Base-by-base conservation (phyloP, 2,113 vertebrate genomes). In the Pyrgilauda ruficollis region DNA sequence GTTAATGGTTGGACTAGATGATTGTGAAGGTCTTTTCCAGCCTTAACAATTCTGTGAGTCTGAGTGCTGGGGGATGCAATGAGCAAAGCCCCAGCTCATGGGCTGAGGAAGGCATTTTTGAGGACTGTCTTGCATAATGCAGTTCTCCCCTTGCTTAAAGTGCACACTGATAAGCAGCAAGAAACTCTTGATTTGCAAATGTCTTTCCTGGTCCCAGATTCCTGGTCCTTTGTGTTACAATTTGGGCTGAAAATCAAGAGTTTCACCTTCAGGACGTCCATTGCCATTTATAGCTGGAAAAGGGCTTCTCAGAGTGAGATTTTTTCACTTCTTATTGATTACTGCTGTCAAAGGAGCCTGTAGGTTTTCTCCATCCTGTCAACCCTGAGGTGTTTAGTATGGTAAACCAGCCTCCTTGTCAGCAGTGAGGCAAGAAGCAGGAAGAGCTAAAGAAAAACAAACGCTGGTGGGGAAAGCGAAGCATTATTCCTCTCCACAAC, bases 311-410 rank as follows among this genome's bases (percentile, higher is more conserved):
- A 84, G 64, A 81, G 35, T 24, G 52, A 95, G 83, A 84, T 93
- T 88, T 86, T 86, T 94, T 93, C 56, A 63, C 69, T 86, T 67
- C 67, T 87, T 97, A 96, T 92, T 90, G 96, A 96, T 94, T 88
- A 93, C 64, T 75, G 82, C 90, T 95, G 90, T 93, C 93, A 96
- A 87, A 92, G 41, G 47, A 94, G 79, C 75, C 85, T 56, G 82
- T 16, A 84, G 81, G 72, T 89, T 94, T 91, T 74, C 88, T 94
- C 82, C 85, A 84, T 43, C 68, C 90, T 81, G 90, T 87, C 92
- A 92, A 31, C 26, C 49, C 28, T 31, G 24, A 90, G 58, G 76
- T 87, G 62, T 87, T 95, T 52, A 94, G 37, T 72, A 84, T 75
- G 85, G 85, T 68, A 93, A 78, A 91, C 23, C 79, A 83, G 55